Base-by-base conservation (phyloP, 2,113 vertebrate species). In the Tenebrosternarchus preto region DNA sequence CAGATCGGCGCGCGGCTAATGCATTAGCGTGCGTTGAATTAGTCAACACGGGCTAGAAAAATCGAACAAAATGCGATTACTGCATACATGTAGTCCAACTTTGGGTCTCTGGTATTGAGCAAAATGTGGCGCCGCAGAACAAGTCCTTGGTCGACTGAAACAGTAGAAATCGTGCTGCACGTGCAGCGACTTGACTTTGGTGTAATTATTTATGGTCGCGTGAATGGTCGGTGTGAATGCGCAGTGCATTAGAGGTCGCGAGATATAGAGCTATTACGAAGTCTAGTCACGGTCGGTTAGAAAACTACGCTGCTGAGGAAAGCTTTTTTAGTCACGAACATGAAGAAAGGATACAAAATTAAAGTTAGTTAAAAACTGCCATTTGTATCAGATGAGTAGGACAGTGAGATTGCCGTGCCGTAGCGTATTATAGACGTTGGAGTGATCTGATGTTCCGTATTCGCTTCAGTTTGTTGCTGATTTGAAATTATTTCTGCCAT, bases 181-280 rank as follows among this genome's bases (percentile, higher is more conserved):
- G 55, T 60, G 17, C 43, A 22, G 25, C 61, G 60, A 73, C 63
- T 73, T 76, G 71, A 76, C 77, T 55, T 36, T 22, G 17, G 31
- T 75, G n/a, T 71, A 68, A 61, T n/a, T 76, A 80, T 80, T 56
- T 57, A 64, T 64, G 64, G 31, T 22, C 31, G 61, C 67, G 50
- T 76, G 73, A 71, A 70, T 63, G 27, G 70, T 36, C 33, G 33
- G 33, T 56, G 25, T 46, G 60, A 31, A 27, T 66, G 39, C 53
- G 0, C 25, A 0, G 66, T 22, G 36, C 59, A 36, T 71, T 46
- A 64, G 69, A 36, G 77, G 27, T 53, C 8, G 43, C 43, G 5
- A 15, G 39, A 43, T 2, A 9, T 53, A 8, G 31, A 63, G 27
- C 53, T 60, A 36, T 27, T 55, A 12, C 7, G 66, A 63, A 27